These are phyloP conservation scores for Autographa pulchrina DNA, from an alignment of 2,888 invertebrate genomes.

Conservation along the genomic window DNA sequence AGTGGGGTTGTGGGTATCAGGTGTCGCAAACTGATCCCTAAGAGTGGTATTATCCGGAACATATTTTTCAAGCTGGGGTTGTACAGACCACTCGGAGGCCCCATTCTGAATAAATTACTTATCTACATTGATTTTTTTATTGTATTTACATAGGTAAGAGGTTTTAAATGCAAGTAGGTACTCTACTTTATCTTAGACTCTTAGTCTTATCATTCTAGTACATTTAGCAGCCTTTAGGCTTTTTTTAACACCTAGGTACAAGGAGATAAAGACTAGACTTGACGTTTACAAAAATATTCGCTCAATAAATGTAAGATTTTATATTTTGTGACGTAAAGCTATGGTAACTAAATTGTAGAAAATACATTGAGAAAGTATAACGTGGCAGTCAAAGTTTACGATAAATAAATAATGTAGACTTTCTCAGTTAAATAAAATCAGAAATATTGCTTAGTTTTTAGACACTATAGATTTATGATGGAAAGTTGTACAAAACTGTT, in stretches of 20 bases:
- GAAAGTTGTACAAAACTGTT: background rate
- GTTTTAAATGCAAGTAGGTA: constrained; percentile 52
- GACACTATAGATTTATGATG: background rate
- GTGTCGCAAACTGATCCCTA: constrained; percentile 83
- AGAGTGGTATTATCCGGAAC: constrained; percentile 84
- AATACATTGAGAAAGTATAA: constrained; percentile 7
- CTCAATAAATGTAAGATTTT: constrained; percentile 45
- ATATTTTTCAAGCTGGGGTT: constrained; percentile 81
- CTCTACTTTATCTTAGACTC: constrained; percentile 44
- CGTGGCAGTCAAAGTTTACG: background rate
- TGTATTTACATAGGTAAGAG: constrained; percentile 66
- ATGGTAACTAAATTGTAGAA: constrained; percentile 13
- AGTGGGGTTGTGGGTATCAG: constrained; percentile 79
- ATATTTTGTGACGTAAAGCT: constrained; percentile 29
- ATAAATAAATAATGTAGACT: background rate
- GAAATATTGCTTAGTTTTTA: background rate
- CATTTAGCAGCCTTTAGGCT: constrained; percentile 35
- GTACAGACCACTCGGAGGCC: constrained; percentile 70
- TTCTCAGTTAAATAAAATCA: background rate
- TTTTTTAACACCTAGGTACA: constrained; percentile 37
- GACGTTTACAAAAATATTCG: constrained; percentile 34
- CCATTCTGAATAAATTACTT: constrained; percentile 85
- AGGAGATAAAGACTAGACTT: constrained; percentile 37
- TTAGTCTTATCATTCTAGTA: constrained; percentile 46
- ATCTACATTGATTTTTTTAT: constrained; percentile 73